These are phyloP conservation scores for Elaphurus davidianus DNA, from an alignment of 2,113 vertebrate genomes.

Conservation along the genomic window DNA sequence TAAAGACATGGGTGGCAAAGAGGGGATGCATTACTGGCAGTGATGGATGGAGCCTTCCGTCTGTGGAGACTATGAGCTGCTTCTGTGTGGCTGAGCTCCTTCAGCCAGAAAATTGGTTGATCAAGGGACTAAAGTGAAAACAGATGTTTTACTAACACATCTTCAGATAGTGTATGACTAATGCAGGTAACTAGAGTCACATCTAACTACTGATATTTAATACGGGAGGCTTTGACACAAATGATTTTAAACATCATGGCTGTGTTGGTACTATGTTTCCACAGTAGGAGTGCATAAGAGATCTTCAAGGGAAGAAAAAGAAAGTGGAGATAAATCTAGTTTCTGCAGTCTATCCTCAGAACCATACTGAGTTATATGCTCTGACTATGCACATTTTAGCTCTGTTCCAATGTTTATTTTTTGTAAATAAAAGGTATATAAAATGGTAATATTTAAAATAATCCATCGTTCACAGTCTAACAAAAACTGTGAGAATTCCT, in stretches of 20 bases:
- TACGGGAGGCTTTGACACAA: neutral
- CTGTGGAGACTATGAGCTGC: neutral
- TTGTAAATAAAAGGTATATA: neutral
- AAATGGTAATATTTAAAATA: neutral
- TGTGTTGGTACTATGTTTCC: neutral
- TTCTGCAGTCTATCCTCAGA: neutral
- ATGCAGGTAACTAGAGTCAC: neutral
- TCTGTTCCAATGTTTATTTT: neutral
- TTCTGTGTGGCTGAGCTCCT: neutral
- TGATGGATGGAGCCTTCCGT: neutral
- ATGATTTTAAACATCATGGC: neutral
- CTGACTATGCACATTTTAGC: neutral
- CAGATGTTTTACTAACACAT: neutral
- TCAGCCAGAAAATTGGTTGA: neutral
- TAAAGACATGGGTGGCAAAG: neutral
- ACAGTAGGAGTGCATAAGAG: neutral
- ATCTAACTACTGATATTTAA: neutral
- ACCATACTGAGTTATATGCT: neutral
- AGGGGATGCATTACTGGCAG: neutral
- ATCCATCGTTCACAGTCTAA: neutral
- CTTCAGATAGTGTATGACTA: neutral
- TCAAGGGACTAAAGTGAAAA: neutral
- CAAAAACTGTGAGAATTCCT: neutral
- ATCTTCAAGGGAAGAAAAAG: neutral
- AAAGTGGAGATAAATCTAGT: neutral